Conservation (phyloP, 1,140 invertebrate species). For the Melipona quadrifasciata region DNA sequence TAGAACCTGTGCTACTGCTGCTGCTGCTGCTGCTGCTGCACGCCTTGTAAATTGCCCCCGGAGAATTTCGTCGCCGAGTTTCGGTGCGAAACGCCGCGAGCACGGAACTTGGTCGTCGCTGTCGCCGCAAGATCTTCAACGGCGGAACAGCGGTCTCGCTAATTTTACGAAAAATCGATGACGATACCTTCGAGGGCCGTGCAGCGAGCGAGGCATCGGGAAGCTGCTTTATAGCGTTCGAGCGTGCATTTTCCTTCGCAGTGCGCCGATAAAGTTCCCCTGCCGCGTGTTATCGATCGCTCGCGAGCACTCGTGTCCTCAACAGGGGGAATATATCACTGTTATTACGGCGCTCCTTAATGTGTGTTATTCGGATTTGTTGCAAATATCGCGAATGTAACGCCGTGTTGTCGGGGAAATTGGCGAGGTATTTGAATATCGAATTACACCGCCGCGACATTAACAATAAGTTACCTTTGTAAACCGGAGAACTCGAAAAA, state of each 20-base stretch:
- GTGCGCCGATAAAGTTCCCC: not conserved
- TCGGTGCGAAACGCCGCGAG: not conserved
- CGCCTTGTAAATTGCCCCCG: constrained; percentile 38
- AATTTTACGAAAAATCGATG: constrained; percentile 24
- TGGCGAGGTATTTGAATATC: no score
- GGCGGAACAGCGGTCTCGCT: not conserved
- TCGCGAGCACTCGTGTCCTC: not conserved
- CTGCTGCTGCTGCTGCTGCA: no score
- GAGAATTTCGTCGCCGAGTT: constrained; percentile 37
- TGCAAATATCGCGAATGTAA: no score
- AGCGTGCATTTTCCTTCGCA: not conserved
- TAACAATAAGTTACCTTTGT: no score
- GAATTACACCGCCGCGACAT: no score
- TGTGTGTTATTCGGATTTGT: no score
- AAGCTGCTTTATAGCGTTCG: no score
- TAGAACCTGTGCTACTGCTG: not conserved
- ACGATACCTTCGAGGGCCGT: no score
- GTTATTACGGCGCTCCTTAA: no score
- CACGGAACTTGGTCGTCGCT: not conserved
- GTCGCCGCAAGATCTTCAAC: not conserved
- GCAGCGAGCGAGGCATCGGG: no score
- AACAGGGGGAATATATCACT: not conserved
- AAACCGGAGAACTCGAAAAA: no score
- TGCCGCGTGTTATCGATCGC: not conserved
- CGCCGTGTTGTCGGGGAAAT: no score